Evolutionary conservation across 1,140 invertebrate genomes (phyloP).

Genomic region (Eurosta solidaginis): DNA sequence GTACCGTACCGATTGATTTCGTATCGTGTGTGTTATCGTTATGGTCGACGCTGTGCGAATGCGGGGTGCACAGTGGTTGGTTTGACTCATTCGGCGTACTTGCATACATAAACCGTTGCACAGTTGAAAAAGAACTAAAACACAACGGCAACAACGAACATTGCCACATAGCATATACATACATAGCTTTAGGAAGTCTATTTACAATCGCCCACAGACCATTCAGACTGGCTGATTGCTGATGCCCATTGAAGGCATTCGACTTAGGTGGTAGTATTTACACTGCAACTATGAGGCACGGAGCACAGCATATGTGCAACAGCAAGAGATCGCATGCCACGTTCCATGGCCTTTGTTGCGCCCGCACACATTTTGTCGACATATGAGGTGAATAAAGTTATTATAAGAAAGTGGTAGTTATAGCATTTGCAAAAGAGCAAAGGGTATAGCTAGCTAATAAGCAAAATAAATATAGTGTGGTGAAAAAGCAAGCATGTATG

Average conservation of each 20-base stretch:
- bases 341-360: conserved; percentile 15
- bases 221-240: neutral
- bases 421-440: neutral
- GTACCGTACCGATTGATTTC: conserved; percentile 12
- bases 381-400: neutral
- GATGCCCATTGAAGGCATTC: neutral
- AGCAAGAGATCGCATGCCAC: conserved; percentile 22
- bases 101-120: neutral
- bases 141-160: neutral
- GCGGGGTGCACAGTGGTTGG: conserved; percentile 23
- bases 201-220: neutral
- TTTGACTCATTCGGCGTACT: conserved; percentile 4
- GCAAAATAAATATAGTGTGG: neutral
- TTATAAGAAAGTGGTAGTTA: neutral
- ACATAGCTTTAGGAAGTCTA: neutral
- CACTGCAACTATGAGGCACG: neutral
- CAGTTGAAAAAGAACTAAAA: neutral
- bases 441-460: neutral
- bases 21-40: conserved; percentile 16
- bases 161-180: neutral
- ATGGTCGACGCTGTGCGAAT: conserved; percentile 13
- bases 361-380: neutral
- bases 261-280: neutral
- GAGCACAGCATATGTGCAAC: neutral
- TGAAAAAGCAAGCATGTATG: neutral